Evolutionary conservation across 2,797 vertebrate genomes (phyloP), one percentile per base, ranked within the genome.

Genomic region (Rhinatrema bivittatum): DNA sequence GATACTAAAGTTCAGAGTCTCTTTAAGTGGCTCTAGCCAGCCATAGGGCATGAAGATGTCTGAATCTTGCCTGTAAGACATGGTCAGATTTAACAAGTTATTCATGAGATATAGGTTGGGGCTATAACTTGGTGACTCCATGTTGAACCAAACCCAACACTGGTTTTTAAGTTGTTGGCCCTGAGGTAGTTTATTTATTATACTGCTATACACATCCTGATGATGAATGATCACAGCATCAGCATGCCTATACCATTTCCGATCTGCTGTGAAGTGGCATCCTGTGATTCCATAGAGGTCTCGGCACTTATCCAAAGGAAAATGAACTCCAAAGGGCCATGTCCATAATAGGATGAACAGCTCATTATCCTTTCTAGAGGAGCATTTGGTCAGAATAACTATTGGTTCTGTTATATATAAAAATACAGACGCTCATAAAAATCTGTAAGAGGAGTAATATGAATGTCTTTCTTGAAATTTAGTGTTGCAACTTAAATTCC

Each of bases 41-140:
- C 43, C 43, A 20, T 46, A 46, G 16, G 36, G 36, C 20, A 25
- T 18, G 23, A 46, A 31, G 29, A 46, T 32, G 12, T 46, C 43
- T 12, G 43, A 39, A 25, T 46, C 43, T 4, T 30, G 16, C 20
- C 43, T 26, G 6, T 39, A 46, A 5, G 43, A 37, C 37, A 46
- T 38, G 16, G 43, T 46, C 22, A 46, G 3, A 30, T 46, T 46
- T 9, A 46, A 20, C 9, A 39, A 19, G 16, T 39, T 27, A 7
- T 46, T 35, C 5, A 46, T 11, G 11, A 36, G 29, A 4, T 35
- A 10, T 6, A 39, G 24, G 14, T 38, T 46, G 12, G 32, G 7
- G 9, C 9, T 13, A 5, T 36, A 26, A 17, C 22, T 9, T 9
- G 32, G 32, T 18, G 32, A 5, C 15, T 34, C 32, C 10, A 34